phyloP scores from a whole-genome alignment of 2,888 invertebrate species.

The Parelbella ahira region DNA sequence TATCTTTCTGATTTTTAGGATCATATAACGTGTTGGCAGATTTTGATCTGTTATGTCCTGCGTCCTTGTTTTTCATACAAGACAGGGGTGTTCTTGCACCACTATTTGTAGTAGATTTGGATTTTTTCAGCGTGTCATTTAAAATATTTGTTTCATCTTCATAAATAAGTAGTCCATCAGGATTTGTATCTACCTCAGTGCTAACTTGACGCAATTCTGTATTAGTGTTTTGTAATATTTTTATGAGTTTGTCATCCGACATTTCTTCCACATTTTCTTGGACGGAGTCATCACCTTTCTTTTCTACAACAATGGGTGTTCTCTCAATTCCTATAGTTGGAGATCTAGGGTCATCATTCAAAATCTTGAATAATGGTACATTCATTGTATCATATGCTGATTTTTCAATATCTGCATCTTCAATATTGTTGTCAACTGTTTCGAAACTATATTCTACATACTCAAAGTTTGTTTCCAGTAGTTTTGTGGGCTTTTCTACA shows the following conservation, averaged over 20 bases:
- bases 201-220: constrained; percentile 47
- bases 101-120: constrained; percentile 51
- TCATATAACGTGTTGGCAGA: constrained; percentile 63
- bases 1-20: constrained; percentile 45
- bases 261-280: constrained; percentile 67
- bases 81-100: constrained; percentile 70
- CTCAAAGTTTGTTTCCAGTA: constrained; percentile 83
- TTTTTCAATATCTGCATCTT: constrained; percentile 27
- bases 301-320: constrained; percentile 68
- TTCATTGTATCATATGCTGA: constrained; percentile 33
- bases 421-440: constrained; percentile 40
- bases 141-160: constrained; percentile 69
- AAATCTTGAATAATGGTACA: constrained; percentile 48
- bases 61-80: constrained; percentile 74
- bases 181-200: constrained; percentile 44
- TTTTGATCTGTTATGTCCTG: constrained; percentile 61
- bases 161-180: constrained; percentile 79
- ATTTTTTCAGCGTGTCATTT: constrained; percentile 59
- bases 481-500: constrained; percentile 56
- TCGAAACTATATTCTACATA: constrained; percentile 60
- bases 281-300: constrained; percentile 40
- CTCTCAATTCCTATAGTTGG: constrained; percentile 71
- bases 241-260: constrained; percentile 69
- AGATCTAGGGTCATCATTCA: constrained; percentile 69
- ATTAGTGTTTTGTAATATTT: constrained; percentile 64